phyloP scores from a whole-genome alignment of 2,888 invertebrate genomes.

The Dasypogon diadema region DNA sequence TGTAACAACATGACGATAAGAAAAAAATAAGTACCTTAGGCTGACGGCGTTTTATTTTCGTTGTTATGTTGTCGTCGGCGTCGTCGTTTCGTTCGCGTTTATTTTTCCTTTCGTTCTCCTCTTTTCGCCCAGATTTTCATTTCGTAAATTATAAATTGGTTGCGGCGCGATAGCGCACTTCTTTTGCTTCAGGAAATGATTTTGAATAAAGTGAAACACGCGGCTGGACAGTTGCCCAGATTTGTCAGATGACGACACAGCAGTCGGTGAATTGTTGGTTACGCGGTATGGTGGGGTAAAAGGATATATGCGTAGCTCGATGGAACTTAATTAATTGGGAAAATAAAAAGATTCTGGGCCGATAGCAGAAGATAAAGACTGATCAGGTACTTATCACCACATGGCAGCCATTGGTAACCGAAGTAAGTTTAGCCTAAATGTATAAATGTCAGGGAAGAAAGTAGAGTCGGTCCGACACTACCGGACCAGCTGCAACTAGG shows the following conservation, averaged over 20 bases:
- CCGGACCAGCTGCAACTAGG: too few relatives aligned
- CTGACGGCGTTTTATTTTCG: not conserved
- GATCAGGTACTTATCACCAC: too few relatives aligned
- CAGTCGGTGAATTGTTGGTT: not conserved
- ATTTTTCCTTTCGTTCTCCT: not conserved
- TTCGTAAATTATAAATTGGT: conserved; percentile 20
- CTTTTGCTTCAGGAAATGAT: conserved; percentile 16
- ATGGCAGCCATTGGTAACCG: too few relatives aligned
- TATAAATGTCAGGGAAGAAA: too few relatives aligned
- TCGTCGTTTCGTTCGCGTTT: not conserved
- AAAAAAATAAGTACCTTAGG: not conserved
- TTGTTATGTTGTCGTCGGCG: not conserved
- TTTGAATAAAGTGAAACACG: not conserved
- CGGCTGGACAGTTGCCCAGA: conserved; percentile 7
- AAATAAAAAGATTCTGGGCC: too few relatives aligned
- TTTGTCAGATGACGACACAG: not conserved
- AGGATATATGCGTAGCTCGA: too few relatives aligned
- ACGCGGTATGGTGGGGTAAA: too few relatives aligned
- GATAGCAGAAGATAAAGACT: too few relatives aligned
- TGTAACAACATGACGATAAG: not conserved
- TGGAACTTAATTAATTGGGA: too few relatives aligned
- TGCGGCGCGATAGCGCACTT: too few relatives aligned
- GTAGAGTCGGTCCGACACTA: too few relatives aligned
- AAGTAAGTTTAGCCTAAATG: too few relatives aligned
- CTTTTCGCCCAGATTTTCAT: not conserved